Evolutionary conservation across 2,797 vertebrate species (phyloP).

Genomic region (Acanthurus tractus): DNA sequence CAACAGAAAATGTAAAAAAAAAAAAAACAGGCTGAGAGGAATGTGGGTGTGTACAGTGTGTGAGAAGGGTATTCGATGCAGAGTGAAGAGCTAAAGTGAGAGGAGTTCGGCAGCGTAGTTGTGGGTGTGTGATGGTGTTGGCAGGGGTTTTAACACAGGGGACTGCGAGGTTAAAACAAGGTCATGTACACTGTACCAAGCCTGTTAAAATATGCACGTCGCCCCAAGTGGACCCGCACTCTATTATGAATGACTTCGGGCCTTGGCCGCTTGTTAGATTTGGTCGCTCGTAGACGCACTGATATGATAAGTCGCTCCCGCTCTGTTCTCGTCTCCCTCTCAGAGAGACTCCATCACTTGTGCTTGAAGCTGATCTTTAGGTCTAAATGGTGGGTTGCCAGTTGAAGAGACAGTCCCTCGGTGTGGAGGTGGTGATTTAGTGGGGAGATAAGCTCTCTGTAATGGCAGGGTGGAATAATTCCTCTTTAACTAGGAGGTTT

Average conservation of each 20-base stretch:
- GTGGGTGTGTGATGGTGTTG: slow-evolving; percentile 78
- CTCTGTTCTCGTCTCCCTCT: slow-evolving; percentile 21
- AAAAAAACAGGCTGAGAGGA: no score
- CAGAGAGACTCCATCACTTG: slow-evolving; percentile 64
- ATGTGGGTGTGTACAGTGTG: no score
- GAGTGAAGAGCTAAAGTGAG: slow-evolving; percentile 20
- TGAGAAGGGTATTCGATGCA: neutral
- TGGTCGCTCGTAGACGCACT: slow-evolving; percentile 42
- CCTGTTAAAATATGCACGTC: slow-evolving; percentile 57
- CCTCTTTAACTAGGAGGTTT: slow-evolving; percentile 85
- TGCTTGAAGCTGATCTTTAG: slow-evolving; percentile 87
- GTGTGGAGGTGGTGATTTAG: slow-evolving; percentile 92
- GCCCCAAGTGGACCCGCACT: slow-evolving; percentile 42
- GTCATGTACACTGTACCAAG: slow-evolving; percentile 48
- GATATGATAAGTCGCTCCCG: slow-evolving; percentile 49
- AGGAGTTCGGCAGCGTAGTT: slow-evolving; percentile 18
- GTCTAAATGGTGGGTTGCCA: slow-evolving; percentile 90
- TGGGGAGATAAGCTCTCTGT: slow-evolving; percentile 91
- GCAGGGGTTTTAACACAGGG: slow-evolving; percentile 47
- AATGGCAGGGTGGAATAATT: slow-evolving; percentile 95
- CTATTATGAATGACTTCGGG: slow-evolving; percentile 62
- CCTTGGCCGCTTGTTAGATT: slow-evolving; percentile 51
- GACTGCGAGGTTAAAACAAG: slow-evolving; percentile 64
- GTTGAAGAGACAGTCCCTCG: slow-evolving; percentile 72
- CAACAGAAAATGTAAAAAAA: neutral